phyloP scores from a whole-genome alignment of 2,797 vertebrate genomes.

The Emydoidea blandingii region DNA sequence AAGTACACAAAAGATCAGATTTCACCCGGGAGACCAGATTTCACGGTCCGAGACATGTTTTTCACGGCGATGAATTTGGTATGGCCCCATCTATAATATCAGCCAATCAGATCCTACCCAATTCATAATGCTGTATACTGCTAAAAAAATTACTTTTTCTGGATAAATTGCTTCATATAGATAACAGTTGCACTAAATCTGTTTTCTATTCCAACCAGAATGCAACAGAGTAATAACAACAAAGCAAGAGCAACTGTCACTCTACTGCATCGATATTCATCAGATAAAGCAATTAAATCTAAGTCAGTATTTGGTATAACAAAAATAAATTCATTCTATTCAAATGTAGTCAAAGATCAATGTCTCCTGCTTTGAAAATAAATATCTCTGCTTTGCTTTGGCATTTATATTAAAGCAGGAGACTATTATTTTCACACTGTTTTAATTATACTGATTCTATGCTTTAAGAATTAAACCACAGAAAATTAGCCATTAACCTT shows the following conservation, averaged over 20 bases:
- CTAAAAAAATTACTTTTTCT: neutral
- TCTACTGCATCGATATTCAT: accelerated
- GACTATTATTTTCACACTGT: neutral
- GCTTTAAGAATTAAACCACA: neutral
- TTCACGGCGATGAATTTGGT: no score
- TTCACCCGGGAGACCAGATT: no score
- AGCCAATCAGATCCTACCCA: neutral
- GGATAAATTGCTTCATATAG: neutral
- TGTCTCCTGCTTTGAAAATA: neutral
- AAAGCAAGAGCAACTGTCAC: neutral
- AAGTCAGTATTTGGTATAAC: neutral
- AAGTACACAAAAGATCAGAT: no score
- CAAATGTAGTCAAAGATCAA: neutral
- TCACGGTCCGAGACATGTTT: no score
- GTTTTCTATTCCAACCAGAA: neutral
- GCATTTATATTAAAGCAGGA: neutral
- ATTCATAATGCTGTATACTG: neutral
- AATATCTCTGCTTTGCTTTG: neutral
- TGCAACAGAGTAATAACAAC: neutral
- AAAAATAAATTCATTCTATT: neutral
- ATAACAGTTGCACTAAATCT: neutral
- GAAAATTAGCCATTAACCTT: neutral
- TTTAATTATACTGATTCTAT: neutral
- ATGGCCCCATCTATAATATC: neutral
- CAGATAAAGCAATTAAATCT: neutral